Evolutionary conservation across 2,113 vertebrate species (phyloP).

Genomic region (Brachypteracias leptosomus): DNA sequence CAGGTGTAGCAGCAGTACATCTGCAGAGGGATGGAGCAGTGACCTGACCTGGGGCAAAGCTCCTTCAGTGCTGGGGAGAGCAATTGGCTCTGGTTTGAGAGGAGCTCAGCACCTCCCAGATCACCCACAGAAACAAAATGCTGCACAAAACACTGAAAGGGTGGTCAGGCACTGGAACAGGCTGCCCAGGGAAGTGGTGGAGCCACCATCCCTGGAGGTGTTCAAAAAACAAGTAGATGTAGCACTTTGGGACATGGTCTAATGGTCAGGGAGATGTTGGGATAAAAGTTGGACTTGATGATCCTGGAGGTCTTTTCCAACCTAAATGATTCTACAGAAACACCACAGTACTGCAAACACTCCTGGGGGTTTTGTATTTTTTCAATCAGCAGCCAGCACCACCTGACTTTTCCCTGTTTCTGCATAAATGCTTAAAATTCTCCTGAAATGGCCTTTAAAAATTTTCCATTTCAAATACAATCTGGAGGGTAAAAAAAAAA

Average conservation of each 20-base stretch:
- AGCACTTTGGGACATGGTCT: too few relatives aligned
- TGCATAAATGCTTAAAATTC: neutral
- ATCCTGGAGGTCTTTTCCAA: too few relatives aligned
- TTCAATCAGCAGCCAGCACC: neutral
- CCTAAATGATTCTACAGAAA: too few relatives aligned
- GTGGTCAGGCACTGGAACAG: too few relatives aligned
- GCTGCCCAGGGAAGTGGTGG: too few relatives aligned
- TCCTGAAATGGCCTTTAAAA: neutral
- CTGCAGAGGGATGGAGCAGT: neutral
- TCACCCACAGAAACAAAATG: neutral
- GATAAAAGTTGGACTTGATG: too few relatives aligned
- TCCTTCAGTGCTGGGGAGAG: neutral
- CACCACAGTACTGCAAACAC: neutral
- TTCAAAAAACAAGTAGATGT: too few relatives aligned
- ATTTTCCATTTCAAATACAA: neutral
- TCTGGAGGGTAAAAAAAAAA: neutral
- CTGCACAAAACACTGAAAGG: too few relatives aligned
- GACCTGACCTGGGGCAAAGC: neutral
- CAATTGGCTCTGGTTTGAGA: accelerated
- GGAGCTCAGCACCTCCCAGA: neutral
- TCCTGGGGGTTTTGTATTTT: neutral
- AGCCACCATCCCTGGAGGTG: too few relatives aligned
- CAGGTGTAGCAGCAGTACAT: neutral
- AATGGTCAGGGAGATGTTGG: too few relatives aligned
- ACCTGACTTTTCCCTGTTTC: neutral